Conservation (phyloP, 30 jellyfish, hydroid and myxozoan species). For the Aurelia aurita complex sp. Pacific region DNA sequence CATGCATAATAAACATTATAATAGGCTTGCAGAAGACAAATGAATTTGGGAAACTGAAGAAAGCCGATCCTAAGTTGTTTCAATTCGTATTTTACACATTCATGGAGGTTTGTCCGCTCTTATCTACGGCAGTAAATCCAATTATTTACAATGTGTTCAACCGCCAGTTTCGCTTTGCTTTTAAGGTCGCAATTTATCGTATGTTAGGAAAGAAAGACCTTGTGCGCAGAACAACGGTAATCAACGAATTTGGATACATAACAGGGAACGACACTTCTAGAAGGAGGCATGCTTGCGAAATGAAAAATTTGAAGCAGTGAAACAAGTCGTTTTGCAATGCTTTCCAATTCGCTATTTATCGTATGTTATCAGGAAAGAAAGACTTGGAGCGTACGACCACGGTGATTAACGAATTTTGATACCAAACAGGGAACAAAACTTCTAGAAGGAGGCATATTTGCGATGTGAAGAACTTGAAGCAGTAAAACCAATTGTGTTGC, state of each 20-base stretch:
- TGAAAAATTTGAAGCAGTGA: not conserved
- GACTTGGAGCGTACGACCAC: conserved; percentile 28
- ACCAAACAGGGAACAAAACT: not conserved
- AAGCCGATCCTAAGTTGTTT: conserved; percentile 41
- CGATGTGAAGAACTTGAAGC: not conserved
- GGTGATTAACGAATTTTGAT: conserved; percentile 5
- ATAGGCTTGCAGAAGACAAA: conserved; percentile 10
- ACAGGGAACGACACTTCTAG: not conserved
- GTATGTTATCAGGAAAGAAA: conserved; percentile 22
- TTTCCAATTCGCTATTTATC: conserved; percentile 31
- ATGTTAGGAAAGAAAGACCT: conserved; percentile 46
- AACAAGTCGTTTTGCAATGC: conserved; percentile 42
- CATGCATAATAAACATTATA: conserved; percentile 39
- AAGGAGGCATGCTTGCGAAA: not conserved
- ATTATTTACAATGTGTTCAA: conserved; percentile 69
- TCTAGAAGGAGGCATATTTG: not conserved
- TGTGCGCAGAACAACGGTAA: conserved; percentile 36
- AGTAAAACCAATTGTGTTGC: too few species aligned
- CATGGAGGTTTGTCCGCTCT: conserved; percentile 62
- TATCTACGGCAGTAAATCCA: conserved; percentile 77
- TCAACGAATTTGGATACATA: conserved; percentile 12
- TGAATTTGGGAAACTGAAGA: not conserved
- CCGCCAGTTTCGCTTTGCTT: conserved; percentile 72
- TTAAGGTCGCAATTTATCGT: conserved; percentile 47
- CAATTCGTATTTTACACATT: conserved; percentile 32